phyloP scores from a whole-genome alignment of 2,797 vertebrate species.

The Lacerta bilineata region DNA sequence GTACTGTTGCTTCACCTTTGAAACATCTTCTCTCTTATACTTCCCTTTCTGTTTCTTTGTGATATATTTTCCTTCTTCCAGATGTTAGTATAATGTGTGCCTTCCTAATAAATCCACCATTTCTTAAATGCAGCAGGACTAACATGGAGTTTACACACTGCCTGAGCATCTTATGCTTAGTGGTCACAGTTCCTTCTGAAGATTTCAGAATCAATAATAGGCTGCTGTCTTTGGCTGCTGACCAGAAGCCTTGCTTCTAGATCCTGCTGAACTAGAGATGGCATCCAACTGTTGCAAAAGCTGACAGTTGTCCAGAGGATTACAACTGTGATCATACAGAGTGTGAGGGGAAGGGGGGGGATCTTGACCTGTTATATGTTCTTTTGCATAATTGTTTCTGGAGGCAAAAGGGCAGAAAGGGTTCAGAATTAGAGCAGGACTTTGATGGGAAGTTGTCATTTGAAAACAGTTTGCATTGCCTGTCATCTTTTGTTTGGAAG shows the following conservation, averaged over 20 bases:
- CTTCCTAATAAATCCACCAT: constrained; percentile 26
- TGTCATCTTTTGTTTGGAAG: constrained; percentile 80
- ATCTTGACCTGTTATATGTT: constrained; percentile 79
- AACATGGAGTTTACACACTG: constrained; percentile 43
- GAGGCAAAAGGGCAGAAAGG: constrained; percentile 71
- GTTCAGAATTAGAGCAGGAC: constrained; percentile 73
- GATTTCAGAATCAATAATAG: constrained; percentile 73
- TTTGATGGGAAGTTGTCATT: constrained; percentile 73
- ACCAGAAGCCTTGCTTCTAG: constrained; percentile 72
- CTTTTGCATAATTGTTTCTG: constrained; percentile 80
- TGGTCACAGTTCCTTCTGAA: constrained; percentile 61
- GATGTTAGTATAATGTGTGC: constrained; percentile 23
- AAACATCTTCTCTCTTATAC: constrained; percentile 14
- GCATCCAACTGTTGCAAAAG: constrained; percentile 79
- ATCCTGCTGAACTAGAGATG: constrained; percentile 72
- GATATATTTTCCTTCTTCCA: background rate
- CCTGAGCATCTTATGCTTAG: constrained; percentile 33
- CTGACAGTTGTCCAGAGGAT: constrained; percentile 81
- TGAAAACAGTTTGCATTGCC: constrained; percentile 79
- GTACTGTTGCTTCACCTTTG: constrained; percentile 21
- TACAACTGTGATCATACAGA: constrained; percentile 76
- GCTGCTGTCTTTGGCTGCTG: constrained; percentile 70
- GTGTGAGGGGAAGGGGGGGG: constrained; percentile 65
- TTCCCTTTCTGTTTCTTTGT: constrained; percentile 29
- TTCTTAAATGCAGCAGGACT: constrained; percentile 47